phyloP scores from a whole-genome alignment of 2,888 invertebrate species.

The Caenorhabditis sp. region DNA sequence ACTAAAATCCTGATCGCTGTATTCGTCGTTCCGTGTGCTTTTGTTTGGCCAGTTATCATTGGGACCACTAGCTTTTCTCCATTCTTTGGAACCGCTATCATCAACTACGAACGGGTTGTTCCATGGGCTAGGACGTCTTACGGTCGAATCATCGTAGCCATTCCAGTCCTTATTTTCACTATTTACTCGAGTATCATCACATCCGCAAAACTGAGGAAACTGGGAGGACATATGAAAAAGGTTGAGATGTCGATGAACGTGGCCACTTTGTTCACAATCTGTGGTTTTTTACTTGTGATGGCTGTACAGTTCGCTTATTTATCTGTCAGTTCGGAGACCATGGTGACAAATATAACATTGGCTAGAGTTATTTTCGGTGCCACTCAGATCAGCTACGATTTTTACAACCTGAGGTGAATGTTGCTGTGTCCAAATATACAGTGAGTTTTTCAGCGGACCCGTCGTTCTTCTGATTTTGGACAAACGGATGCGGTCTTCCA shows the following conservation, averaged over 20 bases:
- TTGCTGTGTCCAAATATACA: not conserved
- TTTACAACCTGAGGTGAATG: slow-evolving; percentile 15
- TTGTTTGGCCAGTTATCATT: slow-evolving; percentile 12
- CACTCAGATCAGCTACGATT: slow-evolving; percentile 14
- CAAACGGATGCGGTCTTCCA: not conserved
- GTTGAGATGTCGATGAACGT: slow-evolving; percentile 27
- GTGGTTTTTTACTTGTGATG: slow-evolving; percentile 16
- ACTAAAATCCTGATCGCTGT: not conserved
- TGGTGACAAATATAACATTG: not conserved
- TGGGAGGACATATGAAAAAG: slow-evolving; percentile 24
- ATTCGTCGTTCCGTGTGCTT: not conserved
- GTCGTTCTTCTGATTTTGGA: slow-evolving; percentile 9
- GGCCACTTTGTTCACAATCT: slow-evolving; percentile 14
- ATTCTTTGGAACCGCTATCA: slow-evolving; percentile 4
- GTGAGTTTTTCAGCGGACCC: slow-evolving; percentile 2
- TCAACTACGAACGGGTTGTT: slow-evolving; percentile 5
- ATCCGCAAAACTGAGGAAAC: slow-evolving; percentile 9
- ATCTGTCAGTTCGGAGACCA: not conserved
- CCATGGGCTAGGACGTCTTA: slow-evolving; percentile 27
- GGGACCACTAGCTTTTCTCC: slow-evolving; percentile 12
- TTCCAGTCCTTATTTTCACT: slow-evolving; percentile 8
- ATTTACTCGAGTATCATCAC: slow-evolving; percentile 16
- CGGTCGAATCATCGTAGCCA: not conserved
- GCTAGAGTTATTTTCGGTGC: not conserved
- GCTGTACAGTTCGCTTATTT: slow-evolving; percentile 10